Conservation (phyloP, 2,797 vertebrate species). For the Catamblyrhynchus diadema region DNA sequence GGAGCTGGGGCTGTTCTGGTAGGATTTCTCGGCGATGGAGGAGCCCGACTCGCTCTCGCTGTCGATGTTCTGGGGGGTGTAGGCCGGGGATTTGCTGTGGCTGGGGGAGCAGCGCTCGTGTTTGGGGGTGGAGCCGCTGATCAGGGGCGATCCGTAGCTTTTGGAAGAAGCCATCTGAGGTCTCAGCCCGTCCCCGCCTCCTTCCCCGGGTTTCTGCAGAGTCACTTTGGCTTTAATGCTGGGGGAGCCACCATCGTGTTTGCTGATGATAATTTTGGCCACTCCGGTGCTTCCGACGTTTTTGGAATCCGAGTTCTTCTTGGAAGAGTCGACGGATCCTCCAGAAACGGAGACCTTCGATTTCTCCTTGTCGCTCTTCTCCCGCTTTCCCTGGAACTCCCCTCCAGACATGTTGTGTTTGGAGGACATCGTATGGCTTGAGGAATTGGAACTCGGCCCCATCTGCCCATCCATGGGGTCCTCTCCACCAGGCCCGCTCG, state of each 20-base stretch:
- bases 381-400: slow-evolving; percentile 89
- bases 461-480: slow-evolving; percentile 86
- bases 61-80: slow-evolving; percentile 93
- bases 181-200: slow-evolving; percentile 86
- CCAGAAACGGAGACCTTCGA: slow-evolving; percentile 89
- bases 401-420: slow-evolving; percentile 88
- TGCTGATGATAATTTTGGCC: slow-evolving; percentile 99
- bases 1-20: slow-evolving; percentile 97
- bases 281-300: slow-evolving; percentile 85
- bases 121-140: slow-evolving; percentile 96
- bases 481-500: slow-evolving; percentile 88
- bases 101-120: slow-evolving; percentile 97
- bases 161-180: slow-evolving; percentile 91
- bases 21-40: slow-evolving; percentile 95
- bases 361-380: slow-evolving; percentile 96
- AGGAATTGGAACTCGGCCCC: slow-evolving; percentile 74
- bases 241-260: slow-evolving; percentile 95
- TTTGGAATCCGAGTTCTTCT: slow-evolving; percentile 91
- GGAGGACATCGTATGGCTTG: slow-evolving; percentile 83
- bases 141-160: slow-evolving; percentile 91
- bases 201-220: slow-evolving; percentile 91
- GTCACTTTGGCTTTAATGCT: slow-evolving; percentile 98
- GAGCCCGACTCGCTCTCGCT: slow-evolving; percentile 98
- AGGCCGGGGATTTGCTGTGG: slow-evolving; percentile 96
- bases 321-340: slow-evolving; percentile 84